phyloP scores from a whole-genome alignment of 1,140 invertebrate genomes.

The Procambarus clarkii region DNA sequence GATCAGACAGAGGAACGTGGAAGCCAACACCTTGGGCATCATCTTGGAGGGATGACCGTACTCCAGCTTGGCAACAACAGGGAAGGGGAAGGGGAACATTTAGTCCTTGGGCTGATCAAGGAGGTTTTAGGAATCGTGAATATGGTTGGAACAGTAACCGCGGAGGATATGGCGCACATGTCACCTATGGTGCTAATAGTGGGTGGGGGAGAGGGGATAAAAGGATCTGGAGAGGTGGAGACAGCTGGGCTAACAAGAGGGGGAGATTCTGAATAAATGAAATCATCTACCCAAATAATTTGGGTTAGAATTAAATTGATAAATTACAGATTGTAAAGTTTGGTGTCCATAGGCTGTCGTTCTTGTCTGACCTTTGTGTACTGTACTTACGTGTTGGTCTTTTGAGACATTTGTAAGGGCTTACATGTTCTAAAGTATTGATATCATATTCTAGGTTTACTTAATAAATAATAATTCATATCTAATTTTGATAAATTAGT shows the following conservation, averaged over 20 bases:
- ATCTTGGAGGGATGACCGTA: slow-evolving; percentile 18
- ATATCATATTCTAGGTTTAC: neutral
- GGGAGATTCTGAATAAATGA: slow-evolving; percentile 28
- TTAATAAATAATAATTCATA: neutral
- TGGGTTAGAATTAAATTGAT: neutral
- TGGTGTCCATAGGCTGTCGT: slow-evolving; percentile 44
- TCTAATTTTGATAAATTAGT: neutral
- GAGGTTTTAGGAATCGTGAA: slow-evolving; percentile 31
- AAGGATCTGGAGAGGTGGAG: slow-evolving; percentile 44
- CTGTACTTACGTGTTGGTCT: slow-evolving; percentile 59
- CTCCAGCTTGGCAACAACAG: slow-evolving; percentile 40
- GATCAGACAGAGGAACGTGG: slow-evolving; percentile 32
- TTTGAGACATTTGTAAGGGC: slow-evolving; percentile 26
- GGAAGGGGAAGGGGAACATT: slow-evolving; percentile 34
- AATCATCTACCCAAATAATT: neutral
- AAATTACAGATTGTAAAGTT: slow-evolving; percentile 30
- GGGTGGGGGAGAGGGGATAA: slow-evolving; percentile 47
- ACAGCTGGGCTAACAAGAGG: slow-evolving; percentile 44
- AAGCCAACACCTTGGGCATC: slow-evolving; percentile 43
- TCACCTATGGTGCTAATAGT: slow-evolving; percentile 17
- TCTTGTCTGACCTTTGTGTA: slow-evolving; percentile 50
- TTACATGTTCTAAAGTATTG: neutral
- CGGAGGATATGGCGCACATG: slow-evolving; percentile 40
- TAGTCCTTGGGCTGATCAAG: slow-evolving; percentile 46
- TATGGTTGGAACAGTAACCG: slow-evolving; percentile 19